Base-by-base conservation (phyloP, 2,888 invertebrate species). In the Drosophila phalerata region DNA sequence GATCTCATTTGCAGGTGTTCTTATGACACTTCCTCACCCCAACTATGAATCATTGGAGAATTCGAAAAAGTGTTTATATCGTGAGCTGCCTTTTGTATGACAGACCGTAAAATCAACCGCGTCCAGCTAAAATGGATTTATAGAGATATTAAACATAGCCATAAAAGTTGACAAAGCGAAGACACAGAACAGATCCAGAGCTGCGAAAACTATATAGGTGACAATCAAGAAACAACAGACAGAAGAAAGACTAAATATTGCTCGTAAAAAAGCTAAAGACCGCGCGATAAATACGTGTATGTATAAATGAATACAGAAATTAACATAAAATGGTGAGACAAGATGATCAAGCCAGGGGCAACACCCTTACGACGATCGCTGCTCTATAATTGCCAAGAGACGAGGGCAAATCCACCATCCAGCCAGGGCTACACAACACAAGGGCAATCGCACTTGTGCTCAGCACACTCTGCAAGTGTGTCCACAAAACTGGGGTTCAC, bases 391-490 rank as follows among this genome's bases (percentile, higher is more conserved):
- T 81, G 78, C 73, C 47, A n/a, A 22, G 25, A 17, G 37, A 3
- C 56, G 47, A 51, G 57, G 65, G 62, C 66, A 58, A 48, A 57
- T 47, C 45, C 56, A 38, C 28, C 1, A 56, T 45, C 45, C 57
- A 5, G 11, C 9, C 17, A 13, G 9, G 10, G 22, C 37, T 37
- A 32, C 48, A 53, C 37, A 51, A 32, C 48, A 53, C 63, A 45
- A 62, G 60, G 49, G 19, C 68, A 48, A 15, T 61, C 49, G 60
- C 82, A 87, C 87, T 89, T 86, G 86, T 88, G 86, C 83, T 73
- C 69, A 83, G 86, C 86, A 88, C 89, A 89, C 86, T 89, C 86
- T 85, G 81, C 79, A 85, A 89, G 85, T 88, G 88, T 88, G 83
- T 79, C 81, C 37, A 63, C 28, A 52, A 11, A 25, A 13, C 34